These are phyloP conservation scores for Ptychoptera albimana DNA, from an alignment of 2,888 invertebrate genomes.

Conservation along the genomic window DNA sequence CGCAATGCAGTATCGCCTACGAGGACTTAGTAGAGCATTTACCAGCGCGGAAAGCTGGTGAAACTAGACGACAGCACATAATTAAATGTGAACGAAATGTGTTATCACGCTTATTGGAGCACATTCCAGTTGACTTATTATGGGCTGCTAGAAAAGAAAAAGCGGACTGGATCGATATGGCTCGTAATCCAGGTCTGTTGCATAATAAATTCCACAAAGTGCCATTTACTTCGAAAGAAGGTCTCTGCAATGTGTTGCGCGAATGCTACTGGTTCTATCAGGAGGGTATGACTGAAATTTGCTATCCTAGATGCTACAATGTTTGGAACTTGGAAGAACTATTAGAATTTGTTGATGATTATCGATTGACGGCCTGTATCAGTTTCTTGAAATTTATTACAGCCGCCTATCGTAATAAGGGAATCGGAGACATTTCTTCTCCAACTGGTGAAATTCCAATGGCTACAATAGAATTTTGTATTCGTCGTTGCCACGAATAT, in stretches of 20 bases:
- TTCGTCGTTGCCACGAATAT: conserved; percentile 60
- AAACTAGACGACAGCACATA: conserved; percentile 36
- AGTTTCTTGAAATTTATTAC: conserved; percentile 66
- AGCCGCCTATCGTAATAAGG: conserved; percentile 36
- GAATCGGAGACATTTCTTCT: conserved; percentile 38
- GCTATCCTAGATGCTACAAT: conserved; percentile 77
- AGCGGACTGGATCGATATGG: conserved; percentile 29
- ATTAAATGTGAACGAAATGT: conserved; percentile 52
- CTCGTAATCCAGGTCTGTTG: conserved; percentile 42
- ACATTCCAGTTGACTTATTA: conserved; percentile 68
- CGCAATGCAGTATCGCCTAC: conserved; percentile 20
- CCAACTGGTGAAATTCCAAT: conserved; percentile 52
- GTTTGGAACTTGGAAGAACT: conserved; percentile 68
- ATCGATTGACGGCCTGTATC: conserved; percentile 75
- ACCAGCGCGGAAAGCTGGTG: conserved; percentile 26
- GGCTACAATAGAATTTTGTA: conserved; percentile 64
- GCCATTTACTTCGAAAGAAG: conserved; percentile 86
- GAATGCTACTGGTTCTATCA: conserved; percentile 80
- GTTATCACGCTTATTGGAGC: conserved; percentile 60
- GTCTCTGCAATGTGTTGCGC: conserved; percentile 57
- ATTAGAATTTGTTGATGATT: conserved; percentile 74
- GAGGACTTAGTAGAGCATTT: conserved; percentile 26
- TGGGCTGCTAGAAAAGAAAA: conserved; percentile 81
- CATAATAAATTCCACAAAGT: conserved; percentile 73
- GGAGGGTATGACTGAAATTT: conserved; percentile 59